phyloP scores from a whole-genome alignment of 2,113 vertebrate genomes.

The Puntigrus tetrazona region DNA sequence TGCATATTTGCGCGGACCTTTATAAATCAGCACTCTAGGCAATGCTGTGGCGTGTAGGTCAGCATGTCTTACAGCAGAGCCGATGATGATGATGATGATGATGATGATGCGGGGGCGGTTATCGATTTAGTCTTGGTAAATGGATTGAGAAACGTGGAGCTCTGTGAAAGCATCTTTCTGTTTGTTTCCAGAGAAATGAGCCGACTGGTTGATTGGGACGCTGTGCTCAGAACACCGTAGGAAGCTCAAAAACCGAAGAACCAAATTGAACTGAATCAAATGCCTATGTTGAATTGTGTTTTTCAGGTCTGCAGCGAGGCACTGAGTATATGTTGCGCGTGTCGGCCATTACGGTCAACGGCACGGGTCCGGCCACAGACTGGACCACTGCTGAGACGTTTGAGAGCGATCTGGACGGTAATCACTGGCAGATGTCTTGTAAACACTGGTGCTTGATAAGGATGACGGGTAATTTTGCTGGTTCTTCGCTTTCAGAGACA shows the following conservation, averaged over 20 bases:
- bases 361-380: constrained; percentile 89
- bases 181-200: background rate
- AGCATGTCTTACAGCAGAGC: background rate
- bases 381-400: constrained; percentile 92
- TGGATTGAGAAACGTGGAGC: background rate
- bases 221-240: background rate
- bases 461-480: background rate
- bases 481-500: constrained; percentile 75
- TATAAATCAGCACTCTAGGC: background rate
- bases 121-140: background rate
- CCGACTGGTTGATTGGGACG: background rate
- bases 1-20: background rate
- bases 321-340: constrained; percentile 94
- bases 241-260: background rate
- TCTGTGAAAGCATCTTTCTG: background rate
- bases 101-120: background rate
- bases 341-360: constrained; percentile 89
- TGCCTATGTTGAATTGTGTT: background rate
- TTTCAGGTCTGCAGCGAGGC: constrained; percentile 87
- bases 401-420: constrained; percentile 96
- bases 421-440: constrained; percentile 31
- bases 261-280: background rate
- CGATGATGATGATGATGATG: background rate
- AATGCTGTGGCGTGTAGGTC: background rate
- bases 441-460: background rate